Base-by-base conservation (phyloP, 2,888 invertebrate species). In the Acronicta alni region DNA sequence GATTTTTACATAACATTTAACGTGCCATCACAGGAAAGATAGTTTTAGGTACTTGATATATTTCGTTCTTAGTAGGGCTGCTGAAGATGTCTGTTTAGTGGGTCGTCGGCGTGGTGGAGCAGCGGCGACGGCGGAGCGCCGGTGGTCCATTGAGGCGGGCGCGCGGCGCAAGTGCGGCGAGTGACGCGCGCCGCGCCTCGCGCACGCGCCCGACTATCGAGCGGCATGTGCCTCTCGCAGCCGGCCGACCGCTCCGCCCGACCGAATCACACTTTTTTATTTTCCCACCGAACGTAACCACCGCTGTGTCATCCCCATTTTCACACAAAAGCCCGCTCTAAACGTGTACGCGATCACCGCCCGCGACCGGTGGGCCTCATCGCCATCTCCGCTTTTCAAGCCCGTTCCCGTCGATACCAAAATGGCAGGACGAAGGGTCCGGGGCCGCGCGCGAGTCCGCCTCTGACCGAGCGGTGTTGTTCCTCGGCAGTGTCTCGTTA, bases 171-270 rank as follows among this genome's bases (percentile, higher is more conserved):
- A 89, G 88, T 88, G 89, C 87, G 86, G 77, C 73, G 72, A 69
- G 87, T 91, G 91, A 91, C 92, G 92, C 90, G 72, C 82, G 81
- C 81, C 79, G 71, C 83, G 81, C 83, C 82, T 82, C 90, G 85
- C 94, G 93, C 92, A 90, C 77, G 94, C 93, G 93, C 91, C 84
- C 87, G 79, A 66, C 87, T 94, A 94, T 94, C 93, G 94, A 94
- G 87, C 94, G 92, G 90, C 91, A 92, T 91, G 92, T 90, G 91
- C 88, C 90, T 82, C 86, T 87, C 88, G 84, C 90, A 84, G 91
- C 91, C 91, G 89, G 90, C 85, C 87, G 86, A 86, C 85, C 89
- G 87, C 88, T 90, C 92, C 91, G 83, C 91, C 89, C 90, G 88
- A 88, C 81, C 78, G 72, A 79, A 84, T 85, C 89, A 87, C 86